These are phyloP conservation scores for Luffia ferchaultella DNA, from an alignment of 2,888 invertebrate species.

Conservation along the genomic window DNA sequence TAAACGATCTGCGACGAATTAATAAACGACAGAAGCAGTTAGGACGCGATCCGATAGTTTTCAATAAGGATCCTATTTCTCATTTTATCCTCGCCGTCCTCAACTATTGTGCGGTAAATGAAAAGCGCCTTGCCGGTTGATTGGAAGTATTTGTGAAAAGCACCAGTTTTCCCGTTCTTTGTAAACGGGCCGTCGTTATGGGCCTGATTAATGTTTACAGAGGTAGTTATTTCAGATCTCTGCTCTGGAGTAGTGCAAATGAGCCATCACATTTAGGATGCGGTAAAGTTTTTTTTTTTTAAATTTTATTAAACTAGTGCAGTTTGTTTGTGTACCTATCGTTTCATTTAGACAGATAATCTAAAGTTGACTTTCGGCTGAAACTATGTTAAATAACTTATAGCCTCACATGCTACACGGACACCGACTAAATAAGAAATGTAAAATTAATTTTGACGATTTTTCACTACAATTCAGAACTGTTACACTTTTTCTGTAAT, in stretches of 20 bases:
- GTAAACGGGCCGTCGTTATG: conserved; percentile 25
- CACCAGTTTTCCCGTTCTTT: conserved; percentile 32
- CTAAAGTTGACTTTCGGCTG: no score
- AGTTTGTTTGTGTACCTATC: no score
- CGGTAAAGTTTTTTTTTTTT: background rate
- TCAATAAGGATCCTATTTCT: conserved; percentile 35
- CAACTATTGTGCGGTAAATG: conserved; percentile 13
- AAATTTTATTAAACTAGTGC: no score
- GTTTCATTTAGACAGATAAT: no score
- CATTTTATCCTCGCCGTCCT: conserved; percentile 25
- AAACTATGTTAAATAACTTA: no score
- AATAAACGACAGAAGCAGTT: background rate
- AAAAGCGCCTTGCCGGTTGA: conserved; percentile 21
- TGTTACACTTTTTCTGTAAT: no score
- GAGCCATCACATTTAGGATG: background rate
- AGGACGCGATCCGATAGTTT: conserved; percentile 27
- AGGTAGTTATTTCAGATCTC: conserved; percentile 18
- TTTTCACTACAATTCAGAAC: no score
- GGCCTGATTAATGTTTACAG: conserved; percentile 38
- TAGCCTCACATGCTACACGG: no score
- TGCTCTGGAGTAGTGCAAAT: background rate
- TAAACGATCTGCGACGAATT: background rate
- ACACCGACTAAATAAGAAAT: no score
- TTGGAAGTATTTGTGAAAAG: conserved; percentile 39
- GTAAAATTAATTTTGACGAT: no score